A percentile compares a stretch with the other conserved stretches of the same genome.
Evolutionary conservation across 2,113 vertebrate genomes (phyloP).

Genomic region (Leucopsar rothschildi): DNA sequence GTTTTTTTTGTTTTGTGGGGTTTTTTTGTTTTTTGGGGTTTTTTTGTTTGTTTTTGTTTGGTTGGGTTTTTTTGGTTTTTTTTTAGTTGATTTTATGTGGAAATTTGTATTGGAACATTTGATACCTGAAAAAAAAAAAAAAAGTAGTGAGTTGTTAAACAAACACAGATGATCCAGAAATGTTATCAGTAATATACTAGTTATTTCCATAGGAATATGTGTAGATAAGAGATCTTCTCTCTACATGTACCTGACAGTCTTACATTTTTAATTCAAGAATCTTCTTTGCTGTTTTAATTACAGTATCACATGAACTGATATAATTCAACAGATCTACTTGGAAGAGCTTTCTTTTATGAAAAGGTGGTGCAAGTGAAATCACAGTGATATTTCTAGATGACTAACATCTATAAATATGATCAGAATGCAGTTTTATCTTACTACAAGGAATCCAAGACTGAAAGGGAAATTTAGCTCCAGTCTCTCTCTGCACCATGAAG

Average conservation of each 20-base stretch:
- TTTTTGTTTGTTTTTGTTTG: no score
- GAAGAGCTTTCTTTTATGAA: background rate
- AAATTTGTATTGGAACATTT: background rate
- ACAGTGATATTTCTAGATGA: background rate
- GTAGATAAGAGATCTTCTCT: background rate
- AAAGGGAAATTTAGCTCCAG: background rate
- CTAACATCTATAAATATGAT: background rate
- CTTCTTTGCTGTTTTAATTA: background rate
- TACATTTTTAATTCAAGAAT: background rate
- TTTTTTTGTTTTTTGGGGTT: background rate
- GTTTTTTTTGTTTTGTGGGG: no score
- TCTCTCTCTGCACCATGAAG: background rate
- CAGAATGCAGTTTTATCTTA: background rate
- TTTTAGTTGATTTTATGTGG: background rate
- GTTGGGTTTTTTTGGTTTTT: background rate
- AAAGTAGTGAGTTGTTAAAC: background rate
- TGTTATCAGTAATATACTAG: background rate
- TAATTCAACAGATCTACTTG: background rate
- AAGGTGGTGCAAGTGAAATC: background rate
- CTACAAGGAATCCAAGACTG: background rate
- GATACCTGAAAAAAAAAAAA: background rate
- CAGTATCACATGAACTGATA: background rate
- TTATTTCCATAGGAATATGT: background rate
- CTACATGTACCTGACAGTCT: background rate
- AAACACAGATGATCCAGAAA: background rate